Percentiles rank a stretch among this genome's conserved stretches.
Conservation (phyloP, 2,113 vertebrate genomes). For the Columba livia region DNA sequence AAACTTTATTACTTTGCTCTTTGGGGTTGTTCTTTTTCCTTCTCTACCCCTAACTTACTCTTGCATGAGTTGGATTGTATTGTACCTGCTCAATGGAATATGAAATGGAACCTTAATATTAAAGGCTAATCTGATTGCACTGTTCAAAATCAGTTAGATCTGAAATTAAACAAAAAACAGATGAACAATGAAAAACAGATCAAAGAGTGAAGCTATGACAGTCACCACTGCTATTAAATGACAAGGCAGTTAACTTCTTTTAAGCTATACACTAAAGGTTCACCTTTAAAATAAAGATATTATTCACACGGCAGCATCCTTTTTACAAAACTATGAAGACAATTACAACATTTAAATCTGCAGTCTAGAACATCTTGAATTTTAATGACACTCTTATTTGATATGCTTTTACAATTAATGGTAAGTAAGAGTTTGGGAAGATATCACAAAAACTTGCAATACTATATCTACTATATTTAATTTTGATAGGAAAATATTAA, state of each 20-base stretch:
- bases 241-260: neutral
- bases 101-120: neutral
- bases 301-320: neutral
- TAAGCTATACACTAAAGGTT: neutral
- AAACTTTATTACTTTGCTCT: neutral
- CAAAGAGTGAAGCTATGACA: neutral
- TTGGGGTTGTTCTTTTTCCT: neutral
- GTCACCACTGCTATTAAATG: neutral
- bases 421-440: neutral
- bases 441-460: neutral
- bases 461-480: neutral
- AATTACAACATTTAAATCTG: neutral
- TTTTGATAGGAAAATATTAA: constrained; percentile 18
- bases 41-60: neutral
- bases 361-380: neutral
- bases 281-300: neutral
- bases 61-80: neutral
- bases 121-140: neutral
- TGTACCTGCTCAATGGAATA: neutral
- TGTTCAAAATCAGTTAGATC: neutral
- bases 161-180: neutral
- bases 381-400: neutral
- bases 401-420: constrained; percentile 11
- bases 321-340: neutral
- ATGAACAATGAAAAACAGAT: neutral